Evolutionary conservation across 2,797 vertebrate species (phyloP).

Genomic region (Oreochromis mossambicus): DNA sequence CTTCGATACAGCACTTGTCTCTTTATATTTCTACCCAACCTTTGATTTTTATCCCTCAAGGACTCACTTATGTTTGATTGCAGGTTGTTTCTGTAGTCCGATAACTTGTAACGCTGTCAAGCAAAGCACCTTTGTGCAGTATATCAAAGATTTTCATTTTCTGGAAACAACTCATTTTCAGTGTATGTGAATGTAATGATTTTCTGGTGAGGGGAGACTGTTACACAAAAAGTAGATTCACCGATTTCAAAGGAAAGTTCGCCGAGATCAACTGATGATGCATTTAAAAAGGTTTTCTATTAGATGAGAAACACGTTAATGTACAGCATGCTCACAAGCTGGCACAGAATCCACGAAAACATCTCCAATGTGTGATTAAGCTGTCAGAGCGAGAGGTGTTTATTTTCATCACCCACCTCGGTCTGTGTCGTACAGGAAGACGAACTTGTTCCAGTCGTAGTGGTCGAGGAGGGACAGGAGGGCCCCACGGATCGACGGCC

Average conservation of each 20-base stretch:
- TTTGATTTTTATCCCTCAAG: neutral
- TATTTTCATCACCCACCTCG: constrained; percentile 77
- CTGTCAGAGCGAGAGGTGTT: neutral
- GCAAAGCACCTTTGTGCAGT: neutral
- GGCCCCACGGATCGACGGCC: constrained; percentile 88
- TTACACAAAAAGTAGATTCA: neutral
- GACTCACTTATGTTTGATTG: neutral
- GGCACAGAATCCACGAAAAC: accelerated
- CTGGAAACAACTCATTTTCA: neutral
- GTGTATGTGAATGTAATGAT: neutral
- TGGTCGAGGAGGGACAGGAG: constrained; percentile 90
- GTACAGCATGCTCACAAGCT: neutral
- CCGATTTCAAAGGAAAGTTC: neutral
- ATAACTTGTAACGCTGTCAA: neutral
- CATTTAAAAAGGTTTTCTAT: neutral
- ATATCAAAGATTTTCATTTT: neutral
- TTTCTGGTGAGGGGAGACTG: neutral
- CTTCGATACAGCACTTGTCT: neutral
- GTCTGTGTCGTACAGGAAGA: constrained; percentile 94
- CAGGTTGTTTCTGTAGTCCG: neutral
- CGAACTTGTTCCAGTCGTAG: constrained; percentile 94
- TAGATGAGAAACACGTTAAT: neutral
- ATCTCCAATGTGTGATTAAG: neutral
- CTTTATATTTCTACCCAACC: neutral
- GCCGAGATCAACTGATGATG: neutral